Evolutionary conservation across 2,113 vertebrate species (phyloP), one percentile per base, ranked within the genome.

Genomic region (Motacilla alba): DNA sequence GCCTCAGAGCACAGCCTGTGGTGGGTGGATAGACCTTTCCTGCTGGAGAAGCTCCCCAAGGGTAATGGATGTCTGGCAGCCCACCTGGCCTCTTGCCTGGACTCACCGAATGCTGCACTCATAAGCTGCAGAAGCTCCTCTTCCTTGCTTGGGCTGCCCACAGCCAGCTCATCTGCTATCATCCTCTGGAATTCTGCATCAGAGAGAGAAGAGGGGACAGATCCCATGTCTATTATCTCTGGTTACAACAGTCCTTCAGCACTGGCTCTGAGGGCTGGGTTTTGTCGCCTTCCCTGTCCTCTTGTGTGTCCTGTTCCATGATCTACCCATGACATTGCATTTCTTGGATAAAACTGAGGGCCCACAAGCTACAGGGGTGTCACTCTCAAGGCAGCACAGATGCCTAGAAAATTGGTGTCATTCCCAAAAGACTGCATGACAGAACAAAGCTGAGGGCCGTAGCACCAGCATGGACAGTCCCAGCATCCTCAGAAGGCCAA

Each of bases 141-240:
- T 62, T 98, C 87, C 17, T 95, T 92, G 21, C 96, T 97, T 35
- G 95, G 90, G 67, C 60, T 93, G 21, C 89, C 55, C 73, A 94
- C 74, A 63, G 81, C 41, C 47, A 93, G 64, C 15, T 96, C 92
- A 41, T 93, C 79, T 81, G 97, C 91, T 10, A 83, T 27, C 86
- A 87, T 90, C 88, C 93, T 96, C 62, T 53, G 89, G 49, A 41
- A 31, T 4, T 97, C 97, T 98, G 78, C 47, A n/a, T 63, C 80
- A 73, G 67, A 13, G 30, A 50, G 62, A 93, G 53, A 59, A 95
- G 33, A 77, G 37, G 28, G 27, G 11, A 73, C 44, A 78, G 26
- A 59, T 28, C 26, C 39, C 5, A 31, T 23, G 35, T 24, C 44
- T 15, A 3, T 50, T n/a, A 17, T 31, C 74, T 49, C 39, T 79